A percentile compares a stretch with the other conserved stretches of the same genome.
phyloP scores from a whole-genome alignment of 2,797 vertebrate species.

The Ctenopoma multispine region DNA sequence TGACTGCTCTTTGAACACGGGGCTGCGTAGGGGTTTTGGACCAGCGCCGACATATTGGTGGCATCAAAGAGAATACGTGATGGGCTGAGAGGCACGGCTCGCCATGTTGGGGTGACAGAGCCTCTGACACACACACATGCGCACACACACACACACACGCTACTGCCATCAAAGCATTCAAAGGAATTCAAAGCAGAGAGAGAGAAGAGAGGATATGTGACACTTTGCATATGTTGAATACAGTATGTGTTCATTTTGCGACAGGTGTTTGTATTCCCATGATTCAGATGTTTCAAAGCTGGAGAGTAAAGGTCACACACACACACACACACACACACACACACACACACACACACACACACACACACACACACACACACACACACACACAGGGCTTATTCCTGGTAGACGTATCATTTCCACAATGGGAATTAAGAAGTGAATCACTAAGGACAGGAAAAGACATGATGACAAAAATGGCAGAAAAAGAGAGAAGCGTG shows the following conservation, averaged over 20 bases:
- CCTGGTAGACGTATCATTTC: not conserved
- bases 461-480: not conserved
- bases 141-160: conserved; percentile 16
- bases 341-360: not conserved
- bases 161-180: conserved; percentile 46
- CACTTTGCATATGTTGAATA: conserved; percentile 32
- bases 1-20: conserved; percentile 63
- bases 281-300: not conserved
- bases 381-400: too few species aligned
- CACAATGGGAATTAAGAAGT: conserved; percentile 2
- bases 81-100: conserved; percentile 30
- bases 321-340: not conserved
- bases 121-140: conserved; percentile 14
- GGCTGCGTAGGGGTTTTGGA: conserved; percentile 40
- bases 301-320: not conserved
- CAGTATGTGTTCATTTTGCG: too few species aligned
- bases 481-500: not conserved
- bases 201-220: conserved; percentile 24
- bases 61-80: conserved; percentile 77
- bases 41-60: conserved; percentile 51
- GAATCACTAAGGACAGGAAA: not conserved
- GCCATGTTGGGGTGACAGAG: conserved; percentile 48
- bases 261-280: not conserved
- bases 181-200: not conserved
- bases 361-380: too few species aligned